A percentile compares a stretch with the other conserved stretches of the same genome.
Conservation (phyloP, 2,113 vertebrate species). For the Lagopus leucura region DNA sequence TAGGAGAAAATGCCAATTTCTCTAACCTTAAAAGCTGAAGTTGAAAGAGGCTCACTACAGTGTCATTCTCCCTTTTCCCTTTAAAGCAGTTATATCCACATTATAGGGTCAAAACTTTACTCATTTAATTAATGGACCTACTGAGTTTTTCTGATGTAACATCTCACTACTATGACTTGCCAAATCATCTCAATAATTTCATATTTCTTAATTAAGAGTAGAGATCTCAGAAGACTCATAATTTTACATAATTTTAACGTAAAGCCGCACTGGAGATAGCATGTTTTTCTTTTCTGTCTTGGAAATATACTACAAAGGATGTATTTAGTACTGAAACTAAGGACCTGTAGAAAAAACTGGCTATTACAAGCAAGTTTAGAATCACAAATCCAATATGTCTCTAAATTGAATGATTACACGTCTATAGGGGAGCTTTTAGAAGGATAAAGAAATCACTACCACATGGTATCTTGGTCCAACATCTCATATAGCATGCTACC, state of each 20-base stretch:
- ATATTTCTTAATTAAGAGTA: background rate
- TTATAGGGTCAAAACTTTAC: background rate
- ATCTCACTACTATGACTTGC: background rate
- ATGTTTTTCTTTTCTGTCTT: background rate
- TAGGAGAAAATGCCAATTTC: background rate
- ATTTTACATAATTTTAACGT: background rate
- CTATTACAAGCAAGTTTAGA: background rate
- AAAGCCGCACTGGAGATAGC: background rate
- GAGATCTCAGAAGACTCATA: background rate
- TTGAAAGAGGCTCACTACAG: background rate
- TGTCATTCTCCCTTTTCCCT: background rate
- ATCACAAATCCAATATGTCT: background rate
- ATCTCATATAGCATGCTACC: background rate
- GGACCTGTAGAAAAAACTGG: background rate
- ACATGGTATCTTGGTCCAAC: background rate
- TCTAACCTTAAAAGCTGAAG: background rate
- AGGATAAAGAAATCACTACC: slow-evolving; percentile 8
- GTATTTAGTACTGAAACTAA: background rate
- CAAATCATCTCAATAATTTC: background rate
- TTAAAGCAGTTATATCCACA: background rate
- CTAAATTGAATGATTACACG: background rate
- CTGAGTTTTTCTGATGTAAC: background rate
- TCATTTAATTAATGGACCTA: background rate
- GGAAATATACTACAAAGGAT: background rate
- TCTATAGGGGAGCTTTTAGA: background rate